Percentiles rank a stretch among this genome's conserved stretches.
Conservation (phyloP, 2,888 invertebrate genomes). For the Podotricha telesiphe region DNA sequence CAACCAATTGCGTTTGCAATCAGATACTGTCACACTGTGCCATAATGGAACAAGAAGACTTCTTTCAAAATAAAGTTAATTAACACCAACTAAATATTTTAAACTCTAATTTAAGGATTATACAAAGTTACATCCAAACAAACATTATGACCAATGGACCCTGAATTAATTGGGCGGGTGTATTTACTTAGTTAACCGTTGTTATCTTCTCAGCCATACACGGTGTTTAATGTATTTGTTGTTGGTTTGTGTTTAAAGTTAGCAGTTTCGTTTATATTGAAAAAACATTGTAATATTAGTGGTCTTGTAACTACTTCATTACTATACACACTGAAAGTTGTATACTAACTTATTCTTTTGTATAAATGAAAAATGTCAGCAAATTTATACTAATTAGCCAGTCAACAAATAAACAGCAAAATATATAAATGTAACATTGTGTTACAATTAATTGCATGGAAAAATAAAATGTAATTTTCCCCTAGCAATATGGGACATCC, state of each 20-base stretch:
- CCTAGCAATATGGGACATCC: no score
- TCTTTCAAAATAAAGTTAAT: no score
- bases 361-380: no score
- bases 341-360: neutral
- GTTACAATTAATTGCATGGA: no score
- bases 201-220: conserved; percentile 78
- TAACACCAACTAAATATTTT: conserved; percentile 44
- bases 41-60: no score
- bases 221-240: conserved; percentile 56
- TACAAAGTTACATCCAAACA: conserved; percentile 72
- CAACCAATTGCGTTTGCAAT: no score
- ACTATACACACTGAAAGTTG: neutral
- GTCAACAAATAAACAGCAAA: no score
- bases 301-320: conserved; percentile 25
- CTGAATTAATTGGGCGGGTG: conserved; percentile 76
- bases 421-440: no score
- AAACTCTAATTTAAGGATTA: conserved; percentile 42
- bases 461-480: no score
- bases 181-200: conserved; percentile 77
- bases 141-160: conserved; percentile 81
- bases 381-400: no score
- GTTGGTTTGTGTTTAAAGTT: conserved; percentile 46
- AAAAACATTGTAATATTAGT: conserved; percentile 28
- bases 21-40: no score
- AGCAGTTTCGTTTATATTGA: conserved; percentile 40